A percentile compares a stretch with the other conserved stretches of the same genome.
Evolutionary conservation across 2,113 vertebrate genomes (phyloP).

Genomic region (Coryphaenoides rupestris): DNA sequence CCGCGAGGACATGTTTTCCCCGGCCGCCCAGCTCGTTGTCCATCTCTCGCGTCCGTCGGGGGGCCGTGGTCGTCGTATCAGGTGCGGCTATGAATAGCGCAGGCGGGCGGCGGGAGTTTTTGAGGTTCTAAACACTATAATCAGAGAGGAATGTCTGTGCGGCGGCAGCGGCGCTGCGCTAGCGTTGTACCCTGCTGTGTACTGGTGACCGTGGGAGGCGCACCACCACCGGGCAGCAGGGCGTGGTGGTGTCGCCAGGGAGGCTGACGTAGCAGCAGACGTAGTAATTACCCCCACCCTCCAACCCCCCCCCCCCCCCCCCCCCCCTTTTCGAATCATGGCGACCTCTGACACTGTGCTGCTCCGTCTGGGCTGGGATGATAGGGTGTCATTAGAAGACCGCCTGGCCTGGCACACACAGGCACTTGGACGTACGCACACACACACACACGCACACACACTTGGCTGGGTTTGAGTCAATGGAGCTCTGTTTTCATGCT

Average conservation of each 20-base stretch:
- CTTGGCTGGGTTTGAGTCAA: constrained; percentile 55
- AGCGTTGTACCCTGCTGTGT: constrained; percentile 34
- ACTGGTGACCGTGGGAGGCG: constrained; percentile 31
- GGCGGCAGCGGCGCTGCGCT: neutral
- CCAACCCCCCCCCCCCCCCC: no score
- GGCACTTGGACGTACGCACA: constrained; percentile 13
- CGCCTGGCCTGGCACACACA: constrained; percentile 27
- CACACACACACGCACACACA: constrained; percentile 29
- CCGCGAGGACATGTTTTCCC: no score
- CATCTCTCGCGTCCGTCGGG: no score
- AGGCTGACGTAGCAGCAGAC: no score
- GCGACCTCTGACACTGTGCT: constrained; percentile 65
- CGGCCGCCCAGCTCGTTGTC: no score
- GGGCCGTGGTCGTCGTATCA: no score
- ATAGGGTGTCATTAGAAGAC: constrained; percentile 71
- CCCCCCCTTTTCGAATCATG: no score
- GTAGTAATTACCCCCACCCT: constrained; percentile 70
- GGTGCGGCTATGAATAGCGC: no score
- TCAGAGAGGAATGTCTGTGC: no score
- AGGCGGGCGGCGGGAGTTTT: no score
- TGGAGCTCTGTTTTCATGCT: constrained; percentile 60
- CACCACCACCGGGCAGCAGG: no score
- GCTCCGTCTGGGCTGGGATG: constrained; percentile 67
- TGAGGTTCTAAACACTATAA: no score
- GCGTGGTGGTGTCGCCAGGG: constrained; percentile 54